Evolutionary conservation across 2,113 vertebrate genomes (phyloP).

Genomic region (Lamprologus lemairii): DNA sequence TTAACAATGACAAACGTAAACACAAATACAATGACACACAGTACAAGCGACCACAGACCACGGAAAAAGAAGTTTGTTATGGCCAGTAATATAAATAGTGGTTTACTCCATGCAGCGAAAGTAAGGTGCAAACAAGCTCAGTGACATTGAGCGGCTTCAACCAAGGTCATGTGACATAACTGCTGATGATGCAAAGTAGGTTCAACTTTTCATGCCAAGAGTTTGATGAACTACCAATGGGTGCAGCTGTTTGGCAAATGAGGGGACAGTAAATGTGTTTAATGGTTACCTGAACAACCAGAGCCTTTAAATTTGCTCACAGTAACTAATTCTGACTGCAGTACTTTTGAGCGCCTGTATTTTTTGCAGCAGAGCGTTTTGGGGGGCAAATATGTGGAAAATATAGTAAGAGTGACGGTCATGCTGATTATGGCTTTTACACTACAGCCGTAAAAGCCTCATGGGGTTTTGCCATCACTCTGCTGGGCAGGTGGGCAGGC

Average conservation of each 20-base stretch:
- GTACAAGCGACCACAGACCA: neutral
- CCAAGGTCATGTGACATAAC: neutral
- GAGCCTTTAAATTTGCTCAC: neutral
- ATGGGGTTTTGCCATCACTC: neutral
- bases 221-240: neutral
- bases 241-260: neutral
- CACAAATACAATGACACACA: neutral
- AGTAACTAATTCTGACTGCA: neutral
- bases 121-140: neutral
- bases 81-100: neutral
- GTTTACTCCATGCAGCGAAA: neutral
- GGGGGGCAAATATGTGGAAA: neutral
- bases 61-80: neutral
- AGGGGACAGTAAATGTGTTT: neutral
- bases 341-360: neutral
- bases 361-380: neutral
- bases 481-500: neutral
- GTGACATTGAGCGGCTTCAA: neutral
- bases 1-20: neutral
- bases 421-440: neutral
- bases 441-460: neutral
- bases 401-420: fast-evolving
- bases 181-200: fast-evolving
- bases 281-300: neutral
- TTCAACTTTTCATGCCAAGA: neutral